Conservation (phyloP, 2,113 vertebrate species). For the Melanostigma gelatinosum region DNA sequence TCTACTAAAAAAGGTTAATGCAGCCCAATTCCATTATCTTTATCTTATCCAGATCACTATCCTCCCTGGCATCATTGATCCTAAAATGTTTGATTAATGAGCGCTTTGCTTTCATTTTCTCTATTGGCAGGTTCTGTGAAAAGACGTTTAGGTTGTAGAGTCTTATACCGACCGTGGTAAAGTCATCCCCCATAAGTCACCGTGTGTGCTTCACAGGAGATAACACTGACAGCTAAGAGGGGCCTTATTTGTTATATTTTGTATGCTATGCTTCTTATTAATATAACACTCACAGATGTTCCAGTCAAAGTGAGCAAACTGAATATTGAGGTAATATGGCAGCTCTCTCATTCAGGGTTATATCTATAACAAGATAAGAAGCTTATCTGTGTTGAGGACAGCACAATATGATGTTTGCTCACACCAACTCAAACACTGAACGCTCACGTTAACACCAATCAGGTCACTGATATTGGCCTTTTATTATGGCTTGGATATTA, state of each 20-base stretch:
- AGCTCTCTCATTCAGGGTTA: conserved; percentile 6
- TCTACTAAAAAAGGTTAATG: neutral
- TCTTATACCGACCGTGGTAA: neutral
- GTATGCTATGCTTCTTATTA: neutral
- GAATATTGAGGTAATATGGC: conserved; percentile 12
- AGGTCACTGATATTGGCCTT: conserved; percentile 7
- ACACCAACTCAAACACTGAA: neutral
- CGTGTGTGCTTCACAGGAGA: neutral
- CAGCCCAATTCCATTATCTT: neutral
- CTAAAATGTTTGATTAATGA: neutral
- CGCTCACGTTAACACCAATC: neutral
- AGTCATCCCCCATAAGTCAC: conserved; percentile 11
- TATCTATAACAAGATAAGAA: conserved; percentile 31
- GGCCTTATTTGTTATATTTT: neutral
- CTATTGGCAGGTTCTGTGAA: neutral
- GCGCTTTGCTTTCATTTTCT: neutral
- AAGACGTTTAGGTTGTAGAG: neutral
- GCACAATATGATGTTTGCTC: conserved; percentile 9
- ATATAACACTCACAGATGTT: neutral
- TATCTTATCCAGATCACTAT: neutral
- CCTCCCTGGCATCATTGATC: neutral
- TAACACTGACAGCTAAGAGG: neutral
- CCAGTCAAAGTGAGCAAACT: neutral
- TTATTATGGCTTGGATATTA: conserved; percentile 15
- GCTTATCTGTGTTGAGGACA: conserved; percentile 5